phyloP scores from a whole-genome alignment of 2,888 invertebrate genomes.

The Arrhopalites spinosus region DNA sequence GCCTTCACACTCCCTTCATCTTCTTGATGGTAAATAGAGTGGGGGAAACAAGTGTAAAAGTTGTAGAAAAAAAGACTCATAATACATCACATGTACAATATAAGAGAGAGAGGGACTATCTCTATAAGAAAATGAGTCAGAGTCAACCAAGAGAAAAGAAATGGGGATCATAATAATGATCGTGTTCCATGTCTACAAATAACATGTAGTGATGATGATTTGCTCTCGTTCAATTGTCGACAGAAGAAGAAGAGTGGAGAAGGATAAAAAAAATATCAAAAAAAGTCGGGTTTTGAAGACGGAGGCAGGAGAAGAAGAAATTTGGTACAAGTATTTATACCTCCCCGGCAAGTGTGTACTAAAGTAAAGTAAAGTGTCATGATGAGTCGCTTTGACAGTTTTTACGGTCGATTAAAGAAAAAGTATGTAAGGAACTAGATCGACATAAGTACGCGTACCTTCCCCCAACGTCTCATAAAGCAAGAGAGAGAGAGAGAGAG shows the following conservation, averaged over 20 bases:
- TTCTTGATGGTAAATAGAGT: neutral
- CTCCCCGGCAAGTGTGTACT: constrained; percentile 20
- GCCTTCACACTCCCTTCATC: neutral
- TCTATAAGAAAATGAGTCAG: neutral
- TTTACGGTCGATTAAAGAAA: constrained; percentile 53
- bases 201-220: constrained; percentile 9
- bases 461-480: neutral
- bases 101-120: neutral
- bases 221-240: constrained; percentile 17
- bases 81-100: neutral
- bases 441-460: neutral
- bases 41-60: neutral
- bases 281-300: neutral
- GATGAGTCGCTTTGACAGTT: constrained; percentile 55
- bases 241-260: neutral
- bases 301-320: neutral
- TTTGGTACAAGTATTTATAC: constrained; percentile 10
- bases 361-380: constrained; percentile 39
- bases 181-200: neutral
- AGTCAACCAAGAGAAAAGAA: neutral
- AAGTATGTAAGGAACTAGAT: neutral
- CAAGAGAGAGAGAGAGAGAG: neutral
- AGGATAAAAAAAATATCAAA: neutral
- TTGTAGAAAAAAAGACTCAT: neutral
- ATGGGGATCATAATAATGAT: neutral